These are phyloP conservation scores for Saxidomus purpurata DNA, from an alignment of 1,140 invertebrate species.

Conservation along the genomic window DNA sequence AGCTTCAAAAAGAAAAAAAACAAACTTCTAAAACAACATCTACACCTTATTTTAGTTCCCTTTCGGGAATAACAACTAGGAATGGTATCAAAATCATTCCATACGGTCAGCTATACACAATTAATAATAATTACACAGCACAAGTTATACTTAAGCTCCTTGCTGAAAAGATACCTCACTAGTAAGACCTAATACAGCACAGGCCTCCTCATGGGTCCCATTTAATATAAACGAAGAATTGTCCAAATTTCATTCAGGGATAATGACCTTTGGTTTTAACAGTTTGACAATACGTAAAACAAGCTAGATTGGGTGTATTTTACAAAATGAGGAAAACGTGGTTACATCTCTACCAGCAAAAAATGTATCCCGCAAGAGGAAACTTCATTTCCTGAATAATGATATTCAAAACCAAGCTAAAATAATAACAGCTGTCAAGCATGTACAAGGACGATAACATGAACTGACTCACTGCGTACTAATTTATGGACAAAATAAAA, in stretches of 20 bases:
- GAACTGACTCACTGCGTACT: neutral
- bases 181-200: neutral
- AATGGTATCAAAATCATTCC: constrained; percentile 6
- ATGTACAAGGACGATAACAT: neutral
- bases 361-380: too few relatives aligned
- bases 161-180: neutral
- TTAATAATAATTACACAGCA: neutral
- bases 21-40: neutral
- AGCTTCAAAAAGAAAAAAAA: neutral
- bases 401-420: too few relatives aligned
- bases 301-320: too few relatives aligned
- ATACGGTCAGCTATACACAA: neutral
- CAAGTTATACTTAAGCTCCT: neutral
- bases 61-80: constrained; percentile 22
- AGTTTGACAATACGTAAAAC: too few relatives aligned
- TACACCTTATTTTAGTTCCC: constrained; percentile 4
- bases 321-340: too few relatives aligned
- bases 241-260: too few relatives aligned
- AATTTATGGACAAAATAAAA: neutral
- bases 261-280: too few relatives aligned
- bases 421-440: neutral
- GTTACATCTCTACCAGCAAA: too few relatives aligned
- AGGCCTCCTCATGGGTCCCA: neutral
- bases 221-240: too few relatives aligned
- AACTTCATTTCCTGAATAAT: too few relatives aligned